Percentiles rank a stretch among this genome's conserved stretches.
Conservation (phyloP, 1,140 invertebrate species). For the Platyura marginata region DNA sequence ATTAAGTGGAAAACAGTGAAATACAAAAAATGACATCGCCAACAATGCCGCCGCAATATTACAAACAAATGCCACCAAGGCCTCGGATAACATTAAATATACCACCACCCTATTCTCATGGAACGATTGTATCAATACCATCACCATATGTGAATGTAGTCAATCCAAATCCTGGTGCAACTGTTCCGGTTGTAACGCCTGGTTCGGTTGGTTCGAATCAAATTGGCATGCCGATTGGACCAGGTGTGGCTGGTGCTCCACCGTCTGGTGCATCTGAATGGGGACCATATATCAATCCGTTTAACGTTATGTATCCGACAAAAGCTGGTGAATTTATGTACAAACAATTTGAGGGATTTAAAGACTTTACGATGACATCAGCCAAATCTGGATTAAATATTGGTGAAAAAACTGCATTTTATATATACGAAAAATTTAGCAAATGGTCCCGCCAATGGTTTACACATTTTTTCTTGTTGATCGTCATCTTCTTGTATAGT, state of each 20-base stretch:
- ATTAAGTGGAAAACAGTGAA: too few relatives aligned
- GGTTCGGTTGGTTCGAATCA: conserved; percentile 19
- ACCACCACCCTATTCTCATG: not conserved
- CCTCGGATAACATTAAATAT: conserved; percentile 2
- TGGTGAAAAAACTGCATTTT: conserved; percentile 62
- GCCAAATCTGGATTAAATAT: conserved; percentile 58
- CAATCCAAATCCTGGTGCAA: too few relatives aligned
- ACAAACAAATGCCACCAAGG: not conserved
- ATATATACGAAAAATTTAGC: conserved; percentile 58
- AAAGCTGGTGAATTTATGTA: conserved; percentile 55
- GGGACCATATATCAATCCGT: conserved; percentile 30
- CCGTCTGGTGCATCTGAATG: conserved; percentile 24
- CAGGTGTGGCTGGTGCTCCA: too few relatives aligned
- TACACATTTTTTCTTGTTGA: conserved; percentile 66
- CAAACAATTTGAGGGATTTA: conserved; percentile 53
- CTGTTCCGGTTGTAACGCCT: not conserved
- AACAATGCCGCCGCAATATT: too few relatives aligned
- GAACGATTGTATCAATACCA: not conserved
- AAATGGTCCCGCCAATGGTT: conserved; percentile 67
- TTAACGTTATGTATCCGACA: conserved; percentile 39
- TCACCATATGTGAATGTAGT: not conserved
- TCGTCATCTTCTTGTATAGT: conserved; percentile 58
- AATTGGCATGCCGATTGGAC: conserved; percentile 26
- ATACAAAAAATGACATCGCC: too few relatives aligned
- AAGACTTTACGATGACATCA: conserved; percentile 48